Evolutionary conservation across 2,113 vertebrate species (phyloP).

Genomic region (Anoplopoma fimbria): DNA sequence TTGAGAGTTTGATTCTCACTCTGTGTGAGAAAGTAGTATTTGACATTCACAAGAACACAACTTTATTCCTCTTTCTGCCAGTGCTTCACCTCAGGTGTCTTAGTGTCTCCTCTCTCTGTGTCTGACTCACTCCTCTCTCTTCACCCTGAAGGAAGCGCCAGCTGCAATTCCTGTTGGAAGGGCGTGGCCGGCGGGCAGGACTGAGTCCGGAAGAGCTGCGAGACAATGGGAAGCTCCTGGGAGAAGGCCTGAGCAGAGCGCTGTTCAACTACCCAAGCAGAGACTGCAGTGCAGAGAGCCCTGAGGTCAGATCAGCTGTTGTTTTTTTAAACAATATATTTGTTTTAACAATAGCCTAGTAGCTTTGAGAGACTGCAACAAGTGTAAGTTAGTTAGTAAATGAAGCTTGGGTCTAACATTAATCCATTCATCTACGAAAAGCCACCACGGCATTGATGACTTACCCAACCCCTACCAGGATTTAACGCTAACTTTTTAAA

Average conservation of each 20-base stretch:
- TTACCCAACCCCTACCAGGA: not conserved
- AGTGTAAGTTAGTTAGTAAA: not conserved
- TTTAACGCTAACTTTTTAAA: not conserved
- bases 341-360: not conserved
- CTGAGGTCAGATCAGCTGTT: constrained; percentile 88
- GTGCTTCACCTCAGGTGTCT: not conserved
- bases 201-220: constrained; percentile 86
- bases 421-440: not conserved
- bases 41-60: not conserved
- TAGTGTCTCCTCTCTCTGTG: constrained; percentile 11
- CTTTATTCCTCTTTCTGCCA: constrained; percentile 15
- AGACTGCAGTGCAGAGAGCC: constrained; percentile 87
- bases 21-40: not conserved
- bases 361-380: not conserved
- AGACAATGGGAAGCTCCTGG: constrained; percentile 88
- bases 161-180: constrained; percentile 90
- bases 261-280: constrained; percentile 89
- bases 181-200: constrained; percentile 88
- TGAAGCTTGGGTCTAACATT: not conserved
- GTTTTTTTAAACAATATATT: not conserved
- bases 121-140: constrained; percentile 26
- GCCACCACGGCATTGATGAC: not conserved
- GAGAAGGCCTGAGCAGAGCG: constrained; percentile 89
- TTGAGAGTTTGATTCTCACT: not conserved
- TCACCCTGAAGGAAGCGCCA: constrained; percentile 90